Evolutionary conservation across 2,113 vertebrate genomes (phyloP).

Genomic region (Motacilla tschutschensis): DNA sequence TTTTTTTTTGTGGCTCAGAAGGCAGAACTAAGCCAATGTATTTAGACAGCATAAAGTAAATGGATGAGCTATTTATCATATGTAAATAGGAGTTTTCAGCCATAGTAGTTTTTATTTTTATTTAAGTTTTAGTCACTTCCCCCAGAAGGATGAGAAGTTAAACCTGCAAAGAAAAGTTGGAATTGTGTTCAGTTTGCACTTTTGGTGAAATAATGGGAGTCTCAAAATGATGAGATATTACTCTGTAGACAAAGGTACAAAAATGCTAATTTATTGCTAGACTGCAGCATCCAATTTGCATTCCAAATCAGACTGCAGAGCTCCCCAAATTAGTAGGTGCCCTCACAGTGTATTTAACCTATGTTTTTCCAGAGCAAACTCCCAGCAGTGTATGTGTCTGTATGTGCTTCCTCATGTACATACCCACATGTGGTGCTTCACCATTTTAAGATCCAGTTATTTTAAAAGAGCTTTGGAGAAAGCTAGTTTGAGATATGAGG

Average conservation of each 20-base stretch:
- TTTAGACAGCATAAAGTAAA: not conserved
- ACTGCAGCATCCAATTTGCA: slow-evolving; percentile 71
- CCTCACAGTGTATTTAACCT: slow-evolving; percentile 48
- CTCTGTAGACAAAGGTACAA: slow-evolving; percentile 43
- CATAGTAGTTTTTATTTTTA: not conserved
- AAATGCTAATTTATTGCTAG: slow-evolving; percentile 71
- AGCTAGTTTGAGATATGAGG: not conserved
- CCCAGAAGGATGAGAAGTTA: not conserved
- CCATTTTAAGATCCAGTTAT: not conserved
- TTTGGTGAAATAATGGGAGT: not conserved
- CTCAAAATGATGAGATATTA: slow-evolving; percentile 4
- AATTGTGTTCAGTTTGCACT: not conserved
- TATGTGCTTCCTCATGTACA: not conserved
- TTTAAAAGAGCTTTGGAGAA: not conserved
- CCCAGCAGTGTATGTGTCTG: not conserved
- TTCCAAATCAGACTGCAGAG: slow-evolving; percentile 73
- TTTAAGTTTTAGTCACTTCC: not conserved
- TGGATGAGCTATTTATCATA: not conserved
- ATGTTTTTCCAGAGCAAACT: not conserved
- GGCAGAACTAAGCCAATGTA: not conserved
- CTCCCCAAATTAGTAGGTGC: slow-evolving; percentile 43
- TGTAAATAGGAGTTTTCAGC: not conserved
- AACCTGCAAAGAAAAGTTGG: not conserved
- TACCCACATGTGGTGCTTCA: not conserved
- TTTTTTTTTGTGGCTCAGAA: not conserved